Conservation (phyloP, 2,888 invertebrate genomes). For the Erynnis tages region DNA sequence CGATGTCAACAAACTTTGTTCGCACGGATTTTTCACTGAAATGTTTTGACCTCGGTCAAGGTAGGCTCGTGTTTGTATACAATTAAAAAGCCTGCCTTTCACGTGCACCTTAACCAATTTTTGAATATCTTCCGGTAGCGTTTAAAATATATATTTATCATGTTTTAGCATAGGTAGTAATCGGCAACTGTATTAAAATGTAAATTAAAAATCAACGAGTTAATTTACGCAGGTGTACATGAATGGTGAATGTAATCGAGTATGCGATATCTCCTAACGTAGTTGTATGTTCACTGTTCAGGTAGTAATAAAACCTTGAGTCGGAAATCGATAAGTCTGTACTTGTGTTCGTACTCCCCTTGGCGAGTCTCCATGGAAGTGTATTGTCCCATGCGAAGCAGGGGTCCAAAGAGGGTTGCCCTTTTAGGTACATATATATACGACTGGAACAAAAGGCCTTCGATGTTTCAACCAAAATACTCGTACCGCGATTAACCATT, state of each 20-base stretch:
- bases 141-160: no score
- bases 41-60: slow-evolving; percentile 7
- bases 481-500: not conserved
- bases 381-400: not conserved
- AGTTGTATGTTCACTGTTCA: not conserved
- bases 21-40: slow-evolving; percentile 1
- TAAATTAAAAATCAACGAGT: no score
- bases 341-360: slow-evolving; percentile 15
- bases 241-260: not conserved
- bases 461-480: not conserved
- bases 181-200: no score
- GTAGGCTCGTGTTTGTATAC: slow-evolving; percentile 6
- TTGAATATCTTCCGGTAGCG: slow-evolving; percentile 4
- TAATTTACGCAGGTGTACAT: not conserved
- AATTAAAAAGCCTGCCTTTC: slow-evolving; percentile 13
- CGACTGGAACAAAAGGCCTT: not conserved
- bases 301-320: slow-evolving; percentile 1
- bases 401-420: slow-evolving; percentile 9
- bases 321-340: slow-evolving; percentile 27
- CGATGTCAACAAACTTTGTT: slow-evolving; percentile 51
- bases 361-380: slow-evolving; percentile 9
- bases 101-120: not conserved
- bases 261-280: not conserved
- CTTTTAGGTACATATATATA: not conserved
- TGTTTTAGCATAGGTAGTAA: no score